Evolutionary conservation across 2,888 invertebrate species (phyloP), one percentile per base, ranked within the genome.

Genomic region (Halictus ligatus): DNA sequence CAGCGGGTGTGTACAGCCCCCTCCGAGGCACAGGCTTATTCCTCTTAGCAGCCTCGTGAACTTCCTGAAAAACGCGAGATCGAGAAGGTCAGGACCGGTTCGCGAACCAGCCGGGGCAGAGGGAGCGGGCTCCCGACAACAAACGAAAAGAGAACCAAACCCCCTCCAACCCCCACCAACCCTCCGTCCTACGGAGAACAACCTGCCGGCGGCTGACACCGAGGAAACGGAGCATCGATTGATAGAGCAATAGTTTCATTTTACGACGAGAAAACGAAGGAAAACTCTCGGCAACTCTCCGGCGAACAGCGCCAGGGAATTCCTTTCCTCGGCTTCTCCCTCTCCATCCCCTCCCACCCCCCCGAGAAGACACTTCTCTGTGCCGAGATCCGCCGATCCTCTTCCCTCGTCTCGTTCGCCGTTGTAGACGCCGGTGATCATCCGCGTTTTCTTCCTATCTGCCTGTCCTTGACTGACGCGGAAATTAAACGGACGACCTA

Each of bases 181-280:
- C 58, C 8, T 58, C 58, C 0, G 10, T n/a, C 54, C n/a, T 54
- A 54, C n/a, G 54, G 3, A 18, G n/a, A n/a, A n/a, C n/a, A n/a
- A 35, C 67, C 67, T 35, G 29, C 60, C 64, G 21, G 10, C 54
- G 72, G 35, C 73, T 80, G 35, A 64, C 35, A 8, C 7, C n/a
- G 21, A n/a, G 10, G 0, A 12, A 50, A 29, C 21, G 73, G 60
- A 75, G 60, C 58, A n/a, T 35, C 77, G 75, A 87, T 89, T 87
- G 92, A 91, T 93, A 89, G 87, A 90, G 88, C 88, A 90, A 92
- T 90, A 89, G 90, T 92, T 91, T 92, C 88, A 90, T 91, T 92
- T 91, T 87, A 88, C 88, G 88, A 87, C 71, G 84, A 83, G 88
- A 83, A 87, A 89, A 91, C 85, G 84, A 78, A 69, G 84, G 83